A percentile compares a stretch with the other conserved stretches of the same genome.
These are phyloP conservation scores for Drosophila mojavensis DNA, from an alignment of 1,140 invertebrate species.

Conservation along the genomic window DNA sequence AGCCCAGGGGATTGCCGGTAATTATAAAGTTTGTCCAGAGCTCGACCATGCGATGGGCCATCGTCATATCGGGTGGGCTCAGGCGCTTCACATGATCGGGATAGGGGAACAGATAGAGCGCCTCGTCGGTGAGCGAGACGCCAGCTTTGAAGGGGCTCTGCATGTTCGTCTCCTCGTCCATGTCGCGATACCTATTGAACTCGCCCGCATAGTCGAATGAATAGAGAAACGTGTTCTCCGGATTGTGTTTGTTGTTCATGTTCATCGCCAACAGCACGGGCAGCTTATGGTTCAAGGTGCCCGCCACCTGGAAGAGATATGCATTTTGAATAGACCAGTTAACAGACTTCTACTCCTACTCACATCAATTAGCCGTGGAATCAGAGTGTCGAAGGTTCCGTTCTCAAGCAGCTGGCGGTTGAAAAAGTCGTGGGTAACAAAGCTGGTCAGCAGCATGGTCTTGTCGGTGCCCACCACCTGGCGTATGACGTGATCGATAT, in stretches of 20 bases:
- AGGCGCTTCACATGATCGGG: constrained; percentile 72
- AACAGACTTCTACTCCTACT: constrained; percentile 37
- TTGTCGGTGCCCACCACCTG: constrained; percentile 79
- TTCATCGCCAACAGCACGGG: constrained; percentile 76
- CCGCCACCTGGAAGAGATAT: constrained; percentile 61
- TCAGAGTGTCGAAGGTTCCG: constrained; percentile 73
- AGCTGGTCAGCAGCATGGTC: constrained; percentile 78
- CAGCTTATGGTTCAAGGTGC: constrained; percentile 79
- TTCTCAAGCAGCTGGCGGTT: constrained; percentile 76
- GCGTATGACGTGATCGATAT: constrained; percentile 75
- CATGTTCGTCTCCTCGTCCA: constrained; percentile 83
- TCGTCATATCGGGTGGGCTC: constrained; percentile 69
- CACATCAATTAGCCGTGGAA: constrained; percentile 77
- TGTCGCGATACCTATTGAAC: constrained; percentile 78
- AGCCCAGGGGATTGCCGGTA: constrained; percentile 70
- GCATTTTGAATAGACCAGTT: neutral
- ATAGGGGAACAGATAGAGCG: constrained; percentile 79
- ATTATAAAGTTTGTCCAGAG: constrained; percentile 83
- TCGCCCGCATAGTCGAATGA: constrained; percentile 81
- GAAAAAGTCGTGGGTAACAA: constrained; percentile 80
- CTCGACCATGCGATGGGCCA: constrained; percentile 80
- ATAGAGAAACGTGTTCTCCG: constrained; percentile 78
- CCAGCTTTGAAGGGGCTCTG: constrained; percentile 81
- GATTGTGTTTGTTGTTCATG: constrained; percentile 81
- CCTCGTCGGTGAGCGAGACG: constrained; percentile 79